Evolutionary conservation across 1,140 invertebrate genomes (phyloP).

Genomic region (Drosophila aff.): DNA sequence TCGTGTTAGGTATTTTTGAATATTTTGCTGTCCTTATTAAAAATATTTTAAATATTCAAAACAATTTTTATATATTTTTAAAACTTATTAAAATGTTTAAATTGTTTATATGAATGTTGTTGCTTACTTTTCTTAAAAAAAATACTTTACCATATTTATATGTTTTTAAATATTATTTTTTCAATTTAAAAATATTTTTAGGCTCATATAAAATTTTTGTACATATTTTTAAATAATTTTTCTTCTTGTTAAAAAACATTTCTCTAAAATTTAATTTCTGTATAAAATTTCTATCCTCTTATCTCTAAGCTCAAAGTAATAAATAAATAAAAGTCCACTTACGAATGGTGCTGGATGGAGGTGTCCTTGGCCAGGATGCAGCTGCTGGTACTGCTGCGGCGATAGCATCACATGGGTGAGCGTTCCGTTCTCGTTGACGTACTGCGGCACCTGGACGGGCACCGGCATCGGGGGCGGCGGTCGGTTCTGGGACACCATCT

Average conservation of each 20-base stretch:
- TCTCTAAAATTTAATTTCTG: neutral
- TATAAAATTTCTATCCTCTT: neutral
- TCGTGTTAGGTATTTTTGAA: no score
- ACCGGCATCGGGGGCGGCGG: conserved; percentile 94
- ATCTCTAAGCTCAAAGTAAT: neutral
- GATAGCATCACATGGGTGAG: conserved; percentile 94
- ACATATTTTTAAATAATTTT: neutral
- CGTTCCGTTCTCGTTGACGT: conserved; percentile 94
- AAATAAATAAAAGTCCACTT: conserved; percentile 51
- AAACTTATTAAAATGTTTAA: no score
- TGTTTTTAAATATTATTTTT: no score
- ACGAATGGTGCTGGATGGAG: conserved; percentile 82
- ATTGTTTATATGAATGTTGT: no score
- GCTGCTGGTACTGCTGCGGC: conserved; percentile 89
- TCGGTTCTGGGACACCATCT: conserved; percentile 93
- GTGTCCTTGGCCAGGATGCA: conserved; percentile 85
- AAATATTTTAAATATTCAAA: no score
- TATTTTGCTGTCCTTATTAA: no score
- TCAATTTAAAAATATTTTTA: no score
- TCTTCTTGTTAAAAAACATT: neutral
- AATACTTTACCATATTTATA: no score
- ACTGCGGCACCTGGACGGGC: conserved; percentile 95
- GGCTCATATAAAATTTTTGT: no score
- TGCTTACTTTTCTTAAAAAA: no score
- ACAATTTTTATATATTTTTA: no score